A percentile compares a stretch with the other conserved stretches of the same genome.
Evolutionary conservation across 53 echinoderm and acorn worm species (phyloP).

Genomic region (Antedon mediterranea): DNA sequence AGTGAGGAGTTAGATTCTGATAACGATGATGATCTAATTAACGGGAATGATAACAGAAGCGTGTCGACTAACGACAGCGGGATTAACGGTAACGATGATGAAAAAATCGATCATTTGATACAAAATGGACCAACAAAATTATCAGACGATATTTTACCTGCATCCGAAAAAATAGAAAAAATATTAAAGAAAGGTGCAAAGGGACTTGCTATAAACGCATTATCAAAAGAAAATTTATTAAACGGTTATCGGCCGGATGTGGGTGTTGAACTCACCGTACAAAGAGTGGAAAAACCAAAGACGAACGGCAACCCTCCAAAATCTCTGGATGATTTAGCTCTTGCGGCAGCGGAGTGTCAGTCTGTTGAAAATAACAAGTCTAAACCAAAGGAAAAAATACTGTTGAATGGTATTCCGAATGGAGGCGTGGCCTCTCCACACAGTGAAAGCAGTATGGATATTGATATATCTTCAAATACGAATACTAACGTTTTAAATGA

Average conservation of each 20-base stretch:
- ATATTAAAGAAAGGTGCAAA: not conserved
- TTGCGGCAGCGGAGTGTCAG: too few relatives aligned
- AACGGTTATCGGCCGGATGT: not conserved
- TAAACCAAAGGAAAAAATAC: not conserved
- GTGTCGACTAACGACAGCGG: not conserved
- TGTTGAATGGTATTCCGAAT: constrained; percentile 13
- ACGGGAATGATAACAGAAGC: not conserved
- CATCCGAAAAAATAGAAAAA: not conserved
- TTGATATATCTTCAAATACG: not conserved
- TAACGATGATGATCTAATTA: not conserved
- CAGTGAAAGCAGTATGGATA: not conserved
- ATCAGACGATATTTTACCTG: not conserved
- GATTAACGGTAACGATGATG: not conserved
- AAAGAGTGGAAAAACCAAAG: constrained; percentile 31
- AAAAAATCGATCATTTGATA: not conserved
- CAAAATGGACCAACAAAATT: not conserved
- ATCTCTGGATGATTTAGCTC: not conserved
- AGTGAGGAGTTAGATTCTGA: not conserved
- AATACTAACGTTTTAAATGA: not conserved
- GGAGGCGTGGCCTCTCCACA: not conserved
- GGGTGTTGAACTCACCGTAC: constrained; percentile 16
- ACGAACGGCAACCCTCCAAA: constrained; percentile 3
- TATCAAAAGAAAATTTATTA: not conserved
- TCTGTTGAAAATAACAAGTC: not conserved
- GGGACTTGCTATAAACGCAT: not conserved